A percentile compares a stretch with the other conserved stretches of the same genome.
Evolutionary conservation across 1,140 invertebrate genomes (phyloP).

Genomic region (Formica exsecta): DNA sequence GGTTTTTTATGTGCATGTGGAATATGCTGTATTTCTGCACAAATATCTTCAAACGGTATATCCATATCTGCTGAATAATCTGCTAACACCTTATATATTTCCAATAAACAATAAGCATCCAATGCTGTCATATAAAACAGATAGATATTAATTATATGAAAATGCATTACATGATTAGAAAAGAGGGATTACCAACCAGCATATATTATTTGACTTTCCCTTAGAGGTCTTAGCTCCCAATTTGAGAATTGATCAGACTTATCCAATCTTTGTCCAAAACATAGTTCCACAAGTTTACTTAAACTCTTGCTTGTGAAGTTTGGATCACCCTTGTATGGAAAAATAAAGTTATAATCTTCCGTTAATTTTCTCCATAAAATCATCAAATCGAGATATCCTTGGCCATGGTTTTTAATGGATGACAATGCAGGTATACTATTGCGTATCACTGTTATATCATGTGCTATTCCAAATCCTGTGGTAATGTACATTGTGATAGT

Average conservation of each 20-base stretch:
- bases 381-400: slow-evolving; percentile 87
- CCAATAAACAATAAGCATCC: slow-evolving; percentile 93
- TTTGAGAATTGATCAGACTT: slow-evolving; percentile 95
- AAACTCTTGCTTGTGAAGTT: slow-evolving; percentile 86
- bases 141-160: neutral
- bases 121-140: slow-evolving; percentile 87
- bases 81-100: slow-evolving; percentile 90
- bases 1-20: slow-evolving; percentile 82
- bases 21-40: slow-evolving; percentile 85
- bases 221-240: slow-evolving; percentile 93
- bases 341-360: slow-evolving; percentile 85
- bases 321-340: slow-evolving; percentile 85
- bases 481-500: slow-evolving; percentile 33
- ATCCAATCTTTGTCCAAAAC: slow-evolving; percentile 91
- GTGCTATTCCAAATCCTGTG: slow-evolving; percentile 88
- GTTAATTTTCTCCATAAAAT: slow-evolving; percentile 87
- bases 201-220: slow-evolving; percentile 92
- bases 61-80: slow-evolving; percentile 84
- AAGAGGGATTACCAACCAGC: slow-evolving; percentile 87
- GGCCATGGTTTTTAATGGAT: slow-evolving; percentile 82
- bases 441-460: slow-evolving; percentile 88
- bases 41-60: slow-evolving; percentile 89
- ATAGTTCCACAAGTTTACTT: slow-evolving; percentile 90
- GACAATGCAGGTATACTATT: slow-evolving; percentile 87
- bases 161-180: neutral